phyloP scores from a whole-genome alignment of 2,113 vertebrate genomes.

The Carassius auratus region DNA sequence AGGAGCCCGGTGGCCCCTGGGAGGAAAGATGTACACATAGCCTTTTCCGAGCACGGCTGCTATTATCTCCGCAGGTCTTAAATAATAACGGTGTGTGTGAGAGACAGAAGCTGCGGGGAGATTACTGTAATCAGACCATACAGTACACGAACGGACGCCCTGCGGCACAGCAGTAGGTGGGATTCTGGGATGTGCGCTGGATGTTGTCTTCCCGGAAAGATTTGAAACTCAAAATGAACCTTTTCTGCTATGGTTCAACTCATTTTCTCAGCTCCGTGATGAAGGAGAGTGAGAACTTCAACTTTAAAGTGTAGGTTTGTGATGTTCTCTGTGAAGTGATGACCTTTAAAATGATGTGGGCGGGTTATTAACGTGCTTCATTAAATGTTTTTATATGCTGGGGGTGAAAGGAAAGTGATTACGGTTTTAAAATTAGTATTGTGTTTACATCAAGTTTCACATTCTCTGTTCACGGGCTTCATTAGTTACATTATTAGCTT shows the following conservation, averaged over 20 bases:
- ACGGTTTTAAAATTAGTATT: not conserved
- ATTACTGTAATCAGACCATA: conserved; percentile 59
- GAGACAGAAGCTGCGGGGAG: conserved; percentile 34
- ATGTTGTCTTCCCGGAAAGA: conserved; percentile 39
- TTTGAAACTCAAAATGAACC: conserved; percentile 34
- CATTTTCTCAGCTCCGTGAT: conserved; percentile 1
- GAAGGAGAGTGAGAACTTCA: conserved; percentile 11
- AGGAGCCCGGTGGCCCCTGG: conserved; percentile 21
- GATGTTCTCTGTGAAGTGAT: conserved; percentile 1
- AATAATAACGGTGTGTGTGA: conserved; percentile 51
- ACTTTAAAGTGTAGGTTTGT: not conserved
- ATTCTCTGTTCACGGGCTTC: not conserved
- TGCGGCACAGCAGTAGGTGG: conserved; percentile 14
- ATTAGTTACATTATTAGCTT: conserved; percentile 4
- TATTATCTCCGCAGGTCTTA: conserved; percentile 56
- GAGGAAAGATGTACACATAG: conserved; percentile 43
- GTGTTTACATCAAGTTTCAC: not conserved
- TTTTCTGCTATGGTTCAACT: conserved; percentile 23
- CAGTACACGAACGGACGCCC: conserved; percentile 50
- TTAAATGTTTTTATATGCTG: not conserved
- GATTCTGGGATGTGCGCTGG: conserved; percentile 23
- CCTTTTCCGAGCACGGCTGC: conserved; percentile 48
- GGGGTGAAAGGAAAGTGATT: not conserved
- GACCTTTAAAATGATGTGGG: not conserved
- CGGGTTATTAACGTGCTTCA: not conserved